Percentiles rank a stretch among this genome's conserved stretches.
These are phyloP conservation scores for Melangyna quadrimaculata DNA, from an alignment of 2,888 invertebrate genomes.

Conservation along the genomic window DNA sequence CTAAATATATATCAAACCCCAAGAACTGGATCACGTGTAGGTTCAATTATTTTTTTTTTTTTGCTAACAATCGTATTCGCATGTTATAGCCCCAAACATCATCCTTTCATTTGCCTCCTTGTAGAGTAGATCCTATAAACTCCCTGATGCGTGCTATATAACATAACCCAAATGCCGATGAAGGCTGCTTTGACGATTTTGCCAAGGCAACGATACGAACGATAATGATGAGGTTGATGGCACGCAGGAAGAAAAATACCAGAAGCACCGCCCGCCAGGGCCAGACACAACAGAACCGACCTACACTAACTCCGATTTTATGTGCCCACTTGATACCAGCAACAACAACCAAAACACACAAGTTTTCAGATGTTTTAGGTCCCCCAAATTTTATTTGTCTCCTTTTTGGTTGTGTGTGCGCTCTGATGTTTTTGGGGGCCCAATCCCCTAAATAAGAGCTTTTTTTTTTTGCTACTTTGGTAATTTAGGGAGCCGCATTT, in stretches of 20 bases:
- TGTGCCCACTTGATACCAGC: slow-evolving; percentile 62
- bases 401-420: slow-evolving; percentile 22
- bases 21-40: slow-evolving; percentile 55
- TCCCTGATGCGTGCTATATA: slow-evolving; percentile 14
- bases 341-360: slow-evolving; percentile 51
- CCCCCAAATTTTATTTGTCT: slow-evolving; percentile 57
- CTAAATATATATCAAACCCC: slow-evolving; percentile 4
- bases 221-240: slow-evolving; percentile 26
- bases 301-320: slow-evolving; percentile 66
- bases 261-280: slow-evolving; percentile 3
- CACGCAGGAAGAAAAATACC: slow-evolving; percentile 31
- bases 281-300: slow-evolving; percentile 71
- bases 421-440: slow-evolving; percentile 35
- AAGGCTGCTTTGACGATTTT: slow-evolving; percentile 33
- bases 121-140: slow-evolving; percentile 41
- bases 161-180: slow-evolving; percentile 18
- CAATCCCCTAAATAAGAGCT: slow-evolving; percentile 46
- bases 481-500: slow-evolving; percentile 60
- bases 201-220: slow-evolving; percentile 28
- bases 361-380: slow-evolving; percentile 65
- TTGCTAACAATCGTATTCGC: slow-evolving; percentile 13
- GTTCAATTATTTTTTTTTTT: slow-evolving; percentile 51
- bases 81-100: slow-evolving; percentile 23
- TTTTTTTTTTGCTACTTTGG: no score
- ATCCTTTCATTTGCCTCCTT: slow-evolving; percentile 58